A percentile compares a stretch with the other conserved stretches of the same genome.
phyloP scores from a whole-genome alignment of 2,797 vertebrate species.

The Ceryle rudis region DNA sequence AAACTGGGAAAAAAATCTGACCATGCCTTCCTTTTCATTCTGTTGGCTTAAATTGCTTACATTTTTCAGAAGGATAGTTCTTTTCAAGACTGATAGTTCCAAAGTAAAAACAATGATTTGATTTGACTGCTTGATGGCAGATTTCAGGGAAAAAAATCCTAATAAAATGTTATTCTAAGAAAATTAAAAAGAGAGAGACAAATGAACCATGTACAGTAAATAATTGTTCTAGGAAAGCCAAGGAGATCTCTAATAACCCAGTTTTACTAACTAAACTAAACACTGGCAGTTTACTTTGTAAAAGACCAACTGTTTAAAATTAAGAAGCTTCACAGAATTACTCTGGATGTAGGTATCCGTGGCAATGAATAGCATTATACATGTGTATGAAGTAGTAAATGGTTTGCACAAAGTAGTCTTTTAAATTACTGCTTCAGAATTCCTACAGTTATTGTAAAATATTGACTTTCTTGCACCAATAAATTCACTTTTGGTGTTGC shows the following conservation, averaged over 20 bases:
- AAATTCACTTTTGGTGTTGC: conserved; percentile 71
- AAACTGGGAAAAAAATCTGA: neutral
- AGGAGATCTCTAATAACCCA: conserved; percentile 51
- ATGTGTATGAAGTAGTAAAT: conserved; percentile 58
- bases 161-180: conserved; percentile 46
- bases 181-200: conserved; percentile 35
- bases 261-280: conserved; percentile 54
- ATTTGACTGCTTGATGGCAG: neutral
- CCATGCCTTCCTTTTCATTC: neutral
- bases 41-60: neutral
- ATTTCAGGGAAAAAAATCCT: neutral
- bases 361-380: conserved; percentile 48
- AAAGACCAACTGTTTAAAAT: conserved; percentile 46
- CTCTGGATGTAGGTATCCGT: conserved; percentile 20
- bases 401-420: conserved; percentile 59
- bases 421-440: conserved; percentile 71
- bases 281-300: conserved; percentile 20
- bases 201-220: conserved; percentile 24
- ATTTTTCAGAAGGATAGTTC: neutral
- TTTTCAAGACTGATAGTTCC: neutral
- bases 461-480: conserved; percentile 75
- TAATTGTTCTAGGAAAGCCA: conserved; percentile 12
- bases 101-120: neutral
- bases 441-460: conserved; percentile 74
- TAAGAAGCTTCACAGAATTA: neutral